phyloP scores from a whole-genome alignment of 2,113 vertebrate genomes.

The Salminus brasiliensis region DNA sequence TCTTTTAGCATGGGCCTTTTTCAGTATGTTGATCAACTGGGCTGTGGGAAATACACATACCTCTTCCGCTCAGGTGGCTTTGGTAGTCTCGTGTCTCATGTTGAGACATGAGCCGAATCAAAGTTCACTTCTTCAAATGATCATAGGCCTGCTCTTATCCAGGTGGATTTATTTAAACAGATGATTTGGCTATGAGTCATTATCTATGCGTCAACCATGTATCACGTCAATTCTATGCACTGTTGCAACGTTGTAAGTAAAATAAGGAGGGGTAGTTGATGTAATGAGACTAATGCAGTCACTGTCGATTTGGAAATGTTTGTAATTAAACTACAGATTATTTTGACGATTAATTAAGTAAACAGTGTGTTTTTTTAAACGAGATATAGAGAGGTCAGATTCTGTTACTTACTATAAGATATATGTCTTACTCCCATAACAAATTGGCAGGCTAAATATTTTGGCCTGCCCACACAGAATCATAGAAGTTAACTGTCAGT shows the following conservation, averaged over 20 bases:
- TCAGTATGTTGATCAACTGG: slow-evolving; percentile 8
- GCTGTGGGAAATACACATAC: slow-evolving; percentile 27
- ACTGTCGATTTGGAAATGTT: not conserved
- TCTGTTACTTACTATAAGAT: too few relatives aligned
- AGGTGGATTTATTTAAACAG: not conserved
- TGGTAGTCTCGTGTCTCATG: slow-evolving; percentile 17
- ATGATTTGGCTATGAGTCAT: not conserved
- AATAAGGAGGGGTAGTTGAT: not conserved
- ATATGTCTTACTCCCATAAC: too few relatives aligned
- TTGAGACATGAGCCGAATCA: not conserved
- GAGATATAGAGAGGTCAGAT: too few relatives aligned
- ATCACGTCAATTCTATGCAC: not conserved
- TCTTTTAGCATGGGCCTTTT: not conserved
- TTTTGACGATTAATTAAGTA: too few relatives aligned
- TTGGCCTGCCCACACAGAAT: too few relatives aligned
- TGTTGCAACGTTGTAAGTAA: not conserved
- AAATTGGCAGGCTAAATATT: too few relatives aligned
- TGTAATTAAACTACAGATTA: too few relatives aligned
- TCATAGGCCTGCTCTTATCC: not conserved
- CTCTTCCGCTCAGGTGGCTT: slow-evolving; percentile 25
- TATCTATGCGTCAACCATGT: not conserved
- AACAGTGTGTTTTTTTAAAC: too few relatives aligned
- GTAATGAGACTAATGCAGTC: not conserved
- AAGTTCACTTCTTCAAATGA: not conserved
- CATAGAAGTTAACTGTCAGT: too few relatives aligned